phyloP scores from a whole-genome alignment of 2,888 invertebrate genomes.

The Patella caerulea region DNA sequence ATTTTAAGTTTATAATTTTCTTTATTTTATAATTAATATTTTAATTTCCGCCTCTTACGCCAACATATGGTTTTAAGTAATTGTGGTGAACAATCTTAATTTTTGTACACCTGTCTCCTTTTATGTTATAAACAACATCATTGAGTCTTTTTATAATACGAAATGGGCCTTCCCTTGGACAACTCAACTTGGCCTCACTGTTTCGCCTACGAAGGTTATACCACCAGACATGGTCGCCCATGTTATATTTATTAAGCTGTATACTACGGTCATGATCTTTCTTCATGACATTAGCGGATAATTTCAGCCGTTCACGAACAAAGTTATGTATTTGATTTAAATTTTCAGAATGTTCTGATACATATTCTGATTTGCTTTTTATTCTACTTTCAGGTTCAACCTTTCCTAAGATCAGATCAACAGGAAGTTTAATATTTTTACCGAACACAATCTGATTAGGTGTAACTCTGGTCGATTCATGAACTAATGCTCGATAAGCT shows the following conservation, averaged over 20 bases:
- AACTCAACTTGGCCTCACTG: constrained; percentile 16
- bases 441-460: neutral
- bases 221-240: constrained; percentile 18
- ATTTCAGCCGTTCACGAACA: constrained; percentile 9
- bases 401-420: neutral
- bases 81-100: constrained; percentile 21
- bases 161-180: constrained; percentile 21
- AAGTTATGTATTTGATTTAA: constrained; percentile 20
- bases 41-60: too few relatives aligned
- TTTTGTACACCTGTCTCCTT: constrained; percentile 3
- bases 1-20: too few relatives aligned
- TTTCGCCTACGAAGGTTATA: neutral
- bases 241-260: constrained; percentile 12
- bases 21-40: too few relatives aligned
- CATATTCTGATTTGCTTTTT: neutral
- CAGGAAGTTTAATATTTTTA: constrained; percentile 3
- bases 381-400: neutral
- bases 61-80: constrained; percentile 12
- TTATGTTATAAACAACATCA: constrained; percentile 21
- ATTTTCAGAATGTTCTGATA: neutral
- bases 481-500: neutral
- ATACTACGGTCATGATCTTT: constrained; percentile 18
- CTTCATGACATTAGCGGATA: constrained; percentile 15
- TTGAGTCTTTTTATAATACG: constrained; percentile 14
- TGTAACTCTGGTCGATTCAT: neutral